These are phyloP conservation scores for Megaustenia siamemsis DNA, from an alignment of 2,888 invertebrate species.

Conservation along the genomic window DNA sequence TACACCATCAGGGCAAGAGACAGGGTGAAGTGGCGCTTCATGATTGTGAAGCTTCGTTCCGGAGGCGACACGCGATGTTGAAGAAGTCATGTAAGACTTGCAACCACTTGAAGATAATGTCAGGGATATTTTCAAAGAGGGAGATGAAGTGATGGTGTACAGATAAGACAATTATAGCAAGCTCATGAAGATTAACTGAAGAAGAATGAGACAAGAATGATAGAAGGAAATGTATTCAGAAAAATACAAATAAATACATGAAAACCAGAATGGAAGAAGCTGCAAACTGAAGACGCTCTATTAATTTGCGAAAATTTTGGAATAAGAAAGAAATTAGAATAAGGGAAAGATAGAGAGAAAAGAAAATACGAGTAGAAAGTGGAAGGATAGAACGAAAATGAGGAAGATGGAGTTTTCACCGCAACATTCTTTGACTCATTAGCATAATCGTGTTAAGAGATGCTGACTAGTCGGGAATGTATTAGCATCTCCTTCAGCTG, in stretches of 20 bases:
- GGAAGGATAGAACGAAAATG: not conserved
- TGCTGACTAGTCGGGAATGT: not conserved
- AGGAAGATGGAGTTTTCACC: not conserved
- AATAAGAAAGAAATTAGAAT: too few species aligned
- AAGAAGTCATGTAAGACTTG: too few species aligned
- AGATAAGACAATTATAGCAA: not conserved
- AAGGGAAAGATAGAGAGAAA: too few species aligned
- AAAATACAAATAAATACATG: not conserved
- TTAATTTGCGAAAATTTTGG: too few species aligned
- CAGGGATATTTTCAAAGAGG: too few species aligned
- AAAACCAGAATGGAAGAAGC: not conserved
- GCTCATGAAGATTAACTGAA: not conserved
- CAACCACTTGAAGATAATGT: too few species aligned
- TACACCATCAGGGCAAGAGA: too few species aligned
- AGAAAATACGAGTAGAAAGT: too few species aligned
- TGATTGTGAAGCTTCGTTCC: too few species aligned
- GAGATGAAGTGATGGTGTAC: not conserved
- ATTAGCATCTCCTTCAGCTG: conserved; percentile 14
- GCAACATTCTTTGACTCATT: conserved; percentile 38
- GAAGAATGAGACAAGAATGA: not conserved
- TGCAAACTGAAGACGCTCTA: too few species aligned
- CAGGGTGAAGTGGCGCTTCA: too few species aligned
- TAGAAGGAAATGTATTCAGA: not conserved
- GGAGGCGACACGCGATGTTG: too few species aligned
- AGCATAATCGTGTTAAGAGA: not conserved